phyloP scores from a whole-genome alignment of 2,888 invertebrate genomes.

The Limnephilus lunatus region DNA sequence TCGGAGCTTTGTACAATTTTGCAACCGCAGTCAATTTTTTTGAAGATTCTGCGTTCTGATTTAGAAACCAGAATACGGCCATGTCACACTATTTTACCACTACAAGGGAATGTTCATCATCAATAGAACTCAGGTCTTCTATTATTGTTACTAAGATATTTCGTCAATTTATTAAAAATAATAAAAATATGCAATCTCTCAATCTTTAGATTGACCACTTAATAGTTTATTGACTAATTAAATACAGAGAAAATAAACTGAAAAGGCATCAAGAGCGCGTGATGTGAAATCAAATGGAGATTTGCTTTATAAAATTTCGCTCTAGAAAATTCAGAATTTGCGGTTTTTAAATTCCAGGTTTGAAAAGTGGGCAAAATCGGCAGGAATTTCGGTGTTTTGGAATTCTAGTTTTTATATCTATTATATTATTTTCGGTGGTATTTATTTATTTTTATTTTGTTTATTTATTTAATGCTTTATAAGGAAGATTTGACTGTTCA shows the following conservation, averaged over 20 bases:
- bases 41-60: too few species aligned
- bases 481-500: too few species aligned
- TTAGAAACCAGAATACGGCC: too few species aligned
- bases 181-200: background rate
- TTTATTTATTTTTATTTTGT: too few species aligned
- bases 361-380: background rate
- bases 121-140: too few species aligned
- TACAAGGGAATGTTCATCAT: too few species aligned
- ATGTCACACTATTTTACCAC: too few species aligned
- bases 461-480: too few species aligned
- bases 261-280: background rate
- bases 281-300: background rate
- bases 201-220: background rate
- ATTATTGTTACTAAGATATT: too few species aligned
- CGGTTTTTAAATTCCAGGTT: background rate
- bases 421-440: background rate
- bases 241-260: background rate
- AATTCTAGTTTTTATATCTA: background rate
- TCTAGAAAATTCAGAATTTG: background rate
- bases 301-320: background rate
- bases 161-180: too few species aligned
- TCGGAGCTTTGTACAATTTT: too few species aligned
- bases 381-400: background rate
- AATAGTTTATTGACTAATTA: background rate
- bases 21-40: too few species aligned